phyloP scores from a whole-genome alignment of 1,140 invertebrate species.

The Formica exsecta region DNA sequence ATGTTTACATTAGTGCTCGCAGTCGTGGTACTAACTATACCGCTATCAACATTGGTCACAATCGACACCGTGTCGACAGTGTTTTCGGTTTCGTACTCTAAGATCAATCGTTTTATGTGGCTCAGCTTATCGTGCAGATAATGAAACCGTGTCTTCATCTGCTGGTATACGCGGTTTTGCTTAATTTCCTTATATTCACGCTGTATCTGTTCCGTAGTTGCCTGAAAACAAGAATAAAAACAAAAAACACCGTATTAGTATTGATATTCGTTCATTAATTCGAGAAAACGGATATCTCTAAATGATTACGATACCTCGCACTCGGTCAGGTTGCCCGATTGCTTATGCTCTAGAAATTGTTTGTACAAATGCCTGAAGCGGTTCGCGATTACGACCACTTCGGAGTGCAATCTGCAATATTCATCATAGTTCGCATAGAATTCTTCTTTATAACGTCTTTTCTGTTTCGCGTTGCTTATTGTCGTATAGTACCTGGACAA shows the following conservation, averaged over 20 bases:
- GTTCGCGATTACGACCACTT: conserved; percentile 92
- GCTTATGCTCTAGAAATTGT: conserved; percentile 87
- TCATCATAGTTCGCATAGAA: conserved; percentile 95
- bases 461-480: conserved; percentile 92
- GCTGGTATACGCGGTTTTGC: conserved; percentile 90
- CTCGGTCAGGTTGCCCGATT: conserved; percentile 82
- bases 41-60: neutral
- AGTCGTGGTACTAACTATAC: neutral
- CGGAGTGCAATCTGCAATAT: conserved; percentile 91
- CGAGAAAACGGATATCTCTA: neutral
- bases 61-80: neutral
- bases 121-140: conserved; percentile 96
- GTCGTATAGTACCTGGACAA: conserved; percentile 91
- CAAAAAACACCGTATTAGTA: neutral
- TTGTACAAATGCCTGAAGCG: conserved; percentile 92
- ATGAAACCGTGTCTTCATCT: conserved; percentile 91
- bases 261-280: neutral
- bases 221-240: conserved; percentile 84
- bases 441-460: conserved; percentile 94
- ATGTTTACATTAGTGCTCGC: conserved; percentile 46
- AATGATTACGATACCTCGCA: conserved; percentile 84
- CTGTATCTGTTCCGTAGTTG: conserved; percentile 92
- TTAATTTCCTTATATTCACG: conserved; percentile 93
- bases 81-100: conserved; percentile 90
- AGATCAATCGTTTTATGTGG: conserved; percentile 95